Conservation (phyloP, 2,797 vertebrate species). For the Pyrocephalus nanus region DNA sequence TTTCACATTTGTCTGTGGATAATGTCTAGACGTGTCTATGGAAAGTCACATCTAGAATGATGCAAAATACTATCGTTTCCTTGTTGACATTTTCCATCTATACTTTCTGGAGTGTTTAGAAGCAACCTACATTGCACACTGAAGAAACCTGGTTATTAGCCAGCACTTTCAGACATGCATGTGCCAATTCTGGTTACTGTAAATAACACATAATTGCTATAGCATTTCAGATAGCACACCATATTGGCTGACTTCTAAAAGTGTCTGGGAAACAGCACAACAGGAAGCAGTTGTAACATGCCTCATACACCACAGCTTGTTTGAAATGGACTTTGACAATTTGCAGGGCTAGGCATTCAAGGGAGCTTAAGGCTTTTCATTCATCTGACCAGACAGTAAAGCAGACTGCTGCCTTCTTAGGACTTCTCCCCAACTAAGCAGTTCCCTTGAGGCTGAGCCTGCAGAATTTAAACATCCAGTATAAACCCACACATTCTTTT, state of each 20-base stretch:
- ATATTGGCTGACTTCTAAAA: constrained; percentile 58
- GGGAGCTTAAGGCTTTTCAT: neutral
- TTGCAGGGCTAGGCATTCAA: neutral
- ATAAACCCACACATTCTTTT: neutral
- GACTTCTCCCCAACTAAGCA: neutral
- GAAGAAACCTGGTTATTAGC: constrained; percentile 59
- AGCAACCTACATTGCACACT: neutral
- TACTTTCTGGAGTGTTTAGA: neutral
- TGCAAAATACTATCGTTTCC: neutral
- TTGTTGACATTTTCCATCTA: neutral
- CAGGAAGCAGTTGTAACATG: constrained; percentile 42
- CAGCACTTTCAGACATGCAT: constrained; percentile 28
- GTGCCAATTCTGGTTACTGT: constrained; percentile 61
- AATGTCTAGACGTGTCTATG: neutral
- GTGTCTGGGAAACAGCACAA: constrained; percentile 42
- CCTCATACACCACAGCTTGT: neutral
- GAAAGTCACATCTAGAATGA: neutral
- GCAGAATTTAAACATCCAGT: neutral
- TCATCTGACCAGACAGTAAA: neutral
- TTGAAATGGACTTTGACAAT: constrained; percentile 1
- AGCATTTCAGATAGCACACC: constrained; percentile 62
- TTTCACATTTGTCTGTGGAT: neutral
- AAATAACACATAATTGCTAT: constrained; percentile 63
- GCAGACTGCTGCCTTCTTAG: neutral
- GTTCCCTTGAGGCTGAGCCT: neutral